These are phyloP conservation scores for Mungos mungo DNA, from an alignment of 2,113 vertebrate species.

Conservation along the genomic window DNA sequence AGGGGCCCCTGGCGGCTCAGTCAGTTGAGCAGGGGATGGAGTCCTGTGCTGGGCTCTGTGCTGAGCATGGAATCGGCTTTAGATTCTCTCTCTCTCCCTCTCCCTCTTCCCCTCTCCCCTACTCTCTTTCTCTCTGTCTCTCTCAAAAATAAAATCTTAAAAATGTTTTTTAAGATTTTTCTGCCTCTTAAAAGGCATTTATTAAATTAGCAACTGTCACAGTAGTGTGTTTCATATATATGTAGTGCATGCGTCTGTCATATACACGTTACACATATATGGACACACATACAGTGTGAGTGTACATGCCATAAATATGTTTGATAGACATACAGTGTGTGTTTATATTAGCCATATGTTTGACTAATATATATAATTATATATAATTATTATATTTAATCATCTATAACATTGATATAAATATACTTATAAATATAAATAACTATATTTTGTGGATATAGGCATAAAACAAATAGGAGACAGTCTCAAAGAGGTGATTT, in stretches of 20 bases:
- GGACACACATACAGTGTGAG: neutral
- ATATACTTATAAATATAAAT: too few relatives aligned
- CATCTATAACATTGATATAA: neutral
- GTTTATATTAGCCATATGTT: neutral
- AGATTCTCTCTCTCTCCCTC: too few relatives aligned
- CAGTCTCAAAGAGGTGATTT: neutral
- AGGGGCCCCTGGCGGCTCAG: too few relatives aligned
- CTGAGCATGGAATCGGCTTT: too few relatives aligned
- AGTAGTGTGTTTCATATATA: neutral
- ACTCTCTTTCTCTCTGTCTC: too few relatives aligned
- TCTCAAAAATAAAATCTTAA: too few relatives aligned
- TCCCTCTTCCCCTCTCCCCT: too few relatives aligned
- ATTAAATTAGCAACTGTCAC: conserved; percentile 10
- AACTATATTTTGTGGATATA: neutral
- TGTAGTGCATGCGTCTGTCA: neutral
- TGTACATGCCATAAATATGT: neutral
- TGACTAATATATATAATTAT: neutral
- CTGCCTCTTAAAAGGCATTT: neutral
- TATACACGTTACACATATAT: neutral
- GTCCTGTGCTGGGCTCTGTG: too few relatives aligned
- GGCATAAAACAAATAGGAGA: neutral
- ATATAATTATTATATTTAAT: neutral
- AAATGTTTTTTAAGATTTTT: neutral
- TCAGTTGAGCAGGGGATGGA: too few relatives aligned
- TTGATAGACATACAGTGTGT: neutral